These are phyloP conservation scores for Suncus etruscus DNA, from an alignment of 2,113 vertebrate genomes.

Conservation along the genomic window DNA sequence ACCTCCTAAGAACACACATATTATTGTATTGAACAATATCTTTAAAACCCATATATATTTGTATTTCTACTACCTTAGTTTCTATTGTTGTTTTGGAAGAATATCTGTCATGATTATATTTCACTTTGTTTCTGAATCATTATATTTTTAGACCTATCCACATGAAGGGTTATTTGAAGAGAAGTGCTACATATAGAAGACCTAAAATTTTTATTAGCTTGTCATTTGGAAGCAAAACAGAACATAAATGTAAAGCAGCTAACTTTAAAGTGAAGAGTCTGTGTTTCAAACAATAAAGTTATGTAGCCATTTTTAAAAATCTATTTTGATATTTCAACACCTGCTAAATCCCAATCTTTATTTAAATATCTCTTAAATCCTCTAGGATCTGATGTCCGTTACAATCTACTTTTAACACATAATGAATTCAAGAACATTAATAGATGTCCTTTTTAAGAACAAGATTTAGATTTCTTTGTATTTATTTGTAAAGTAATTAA, in stretches of 20 bases:
- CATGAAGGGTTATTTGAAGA: slow-evolving; percentile 42
- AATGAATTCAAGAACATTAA: slow-evolving; percentile 49
- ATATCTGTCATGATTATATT: neutral
- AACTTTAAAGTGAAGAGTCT: slow-evolving; percentile 43
- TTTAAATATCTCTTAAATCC: slow-evolving; percentile 29
- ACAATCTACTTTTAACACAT: neutral
- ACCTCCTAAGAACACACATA: neutral
- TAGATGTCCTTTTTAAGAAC: neutral
- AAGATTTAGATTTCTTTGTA: slow-evolving; percentile 6
- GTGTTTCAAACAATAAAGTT: neutral
- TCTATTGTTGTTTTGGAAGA: neutral
- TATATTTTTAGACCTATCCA: neutral
- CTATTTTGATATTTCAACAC: slow-evolving; percentile 40
- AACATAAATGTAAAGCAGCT: slow-evolving; percentile 51
- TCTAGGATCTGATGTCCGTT: neutral
- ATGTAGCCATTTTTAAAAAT: slow-evolving; percentile 41
- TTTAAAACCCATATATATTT: neutral
- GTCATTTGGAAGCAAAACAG: slow-evolving; percentile 60
- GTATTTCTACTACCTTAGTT: neutral
- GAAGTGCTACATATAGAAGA: slow-evolving; percentile 33
- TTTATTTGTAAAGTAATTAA: neutral
- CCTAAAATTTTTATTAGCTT: slow-evolving; percentile 16
- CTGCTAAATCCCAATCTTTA: slow-evolving; percentile 38
- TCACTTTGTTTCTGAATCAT: neutral
- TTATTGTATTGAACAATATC: neutral